Conservation (phyloP, 1,140 invertebrate genomes). For the Drosophila busckii region DNA sequence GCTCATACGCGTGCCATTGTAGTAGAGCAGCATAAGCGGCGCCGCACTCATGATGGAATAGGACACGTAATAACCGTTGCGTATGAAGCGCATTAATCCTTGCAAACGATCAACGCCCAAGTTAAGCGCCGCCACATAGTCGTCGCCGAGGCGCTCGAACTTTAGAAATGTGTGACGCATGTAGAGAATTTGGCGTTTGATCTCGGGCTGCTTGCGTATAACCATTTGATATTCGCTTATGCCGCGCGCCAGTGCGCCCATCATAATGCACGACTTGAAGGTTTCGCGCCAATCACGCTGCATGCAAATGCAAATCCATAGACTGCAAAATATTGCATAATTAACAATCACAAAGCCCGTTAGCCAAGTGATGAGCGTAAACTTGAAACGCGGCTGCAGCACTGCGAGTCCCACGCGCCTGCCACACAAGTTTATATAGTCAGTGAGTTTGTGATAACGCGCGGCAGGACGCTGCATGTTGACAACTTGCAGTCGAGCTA, state of each 20-base stretch:
- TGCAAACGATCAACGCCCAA: conserved; percentile 27
- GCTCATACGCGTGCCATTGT: conserved; percentile 38
- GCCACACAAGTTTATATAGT: conserved; percentile 25
- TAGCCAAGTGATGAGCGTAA: conserved; percentile 38
- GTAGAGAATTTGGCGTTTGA: conserved; percentile 12
- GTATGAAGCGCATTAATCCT: conserved; percentile 20
- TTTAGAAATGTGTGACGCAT: conserved; percentile 13
- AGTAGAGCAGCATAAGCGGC: conserved; percentile 13
- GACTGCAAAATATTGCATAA: conserved; percentile 31
- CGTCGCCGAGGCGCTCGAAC: conserved; percentile 17
- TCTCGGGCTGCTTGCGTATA: conserved; percentile 18
- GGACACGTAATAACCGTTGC: conserved; percentile 25
- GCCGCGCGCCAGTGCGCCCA: conserved; percentile 30
- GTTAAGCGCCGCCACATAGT: conserved; percentile 13
- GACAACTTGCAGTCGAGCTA: background rate
- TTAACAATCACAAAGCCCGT: conserved; percentile 11
- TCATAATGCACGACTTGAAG: conserved; percentile 39
- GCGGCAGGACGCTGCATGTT: conserved; percentile 21
- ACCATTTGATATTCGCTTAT: conserved; percentile 19
- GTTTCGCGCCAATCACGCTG: conserved; percentile 30
- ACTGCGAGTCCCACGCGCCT: conserved; percentile 38
- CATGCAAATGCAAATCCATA: conserved; percentile 13
- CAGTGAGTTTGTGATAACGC: conserved; percentile 24
- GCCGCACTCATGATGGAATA: conserved; percentile 25
- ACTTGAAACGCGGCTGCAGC: background rate